phyloP scores from a whole-genome alignment of 1,140 invertebrate genomes.

The Matsumurasca onukii region DNA sequence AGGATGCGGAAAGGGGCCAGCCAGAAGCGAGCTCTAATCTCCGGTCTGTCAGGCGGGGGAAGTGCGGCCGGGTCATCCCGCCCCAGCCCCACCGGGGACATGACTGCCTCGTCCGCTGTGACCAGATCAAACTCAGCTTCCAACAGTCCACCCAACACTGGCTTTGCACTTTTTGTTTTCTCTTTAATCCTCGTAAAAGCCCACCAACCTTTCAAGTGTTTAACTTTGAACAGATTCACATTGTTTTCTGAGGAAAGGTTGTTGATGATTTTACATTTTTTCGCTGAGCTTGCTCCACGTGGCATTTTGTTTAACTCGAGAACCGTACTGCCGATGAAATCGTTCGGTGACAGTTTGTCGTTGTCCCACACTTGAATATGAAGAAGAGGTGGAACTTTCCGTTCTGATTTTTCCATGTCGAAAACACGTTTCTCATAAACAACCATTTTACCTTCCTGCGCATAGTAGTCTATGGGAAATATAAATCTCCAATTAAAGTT shows the following conservation, averaged over 20 bases:
- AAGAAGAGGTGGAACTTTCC: constrained; percentile 53
- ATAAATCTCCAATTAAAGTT: constrained; percentile 92
- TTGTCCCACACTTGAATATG: constrained; percentile 62
- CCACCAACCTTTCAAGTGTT: constrained; percentile 80
- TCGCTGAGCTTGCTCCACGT: constrained; percentile 55
- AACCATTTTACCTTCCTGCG: constrained; percentile 72
- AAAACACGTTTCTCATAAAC: constrained; percentile 45
- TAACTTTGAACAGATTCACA: constrained; percentile 76
- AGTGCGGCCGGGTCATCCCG: constrained; percentile 59
- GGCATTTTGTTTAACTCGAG: constrained; percentile 12
- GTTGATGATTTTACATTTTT: constrained; percentile 60
- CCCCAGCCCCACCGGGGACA: constrained; percentile 60
- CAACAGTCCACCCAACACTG: constrained; percentile 46
- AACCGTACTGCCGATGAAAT: constrained; percentile 67
- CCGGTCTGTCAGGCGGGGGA: constrained; percentile 57
- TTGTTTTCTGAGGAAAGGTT: constrained; percentile 58
- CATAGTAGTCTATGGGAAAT: constrained; percentile 77
- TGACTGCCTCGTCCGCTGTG: constrained; percentile 55
- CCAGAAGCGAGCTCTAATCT: too few species aligned
- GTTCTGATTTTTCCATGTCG: constrained; percentile 42
- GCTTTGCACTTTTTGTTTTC: constrained; percentile 30
- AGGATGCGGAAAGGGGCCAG: too few species aligned
- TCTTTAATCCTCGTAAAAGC: constrained; percentile 63
- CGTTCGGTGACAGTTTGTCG: constrained; percentile 73
- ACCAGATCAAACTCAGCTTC: constrained; percentile 63